These are phyloP conservation scores for Coregonus clupeaformis DNA, from an alignment of 2,113 vertebrate species.

Conservation along the genomic window DNA sequence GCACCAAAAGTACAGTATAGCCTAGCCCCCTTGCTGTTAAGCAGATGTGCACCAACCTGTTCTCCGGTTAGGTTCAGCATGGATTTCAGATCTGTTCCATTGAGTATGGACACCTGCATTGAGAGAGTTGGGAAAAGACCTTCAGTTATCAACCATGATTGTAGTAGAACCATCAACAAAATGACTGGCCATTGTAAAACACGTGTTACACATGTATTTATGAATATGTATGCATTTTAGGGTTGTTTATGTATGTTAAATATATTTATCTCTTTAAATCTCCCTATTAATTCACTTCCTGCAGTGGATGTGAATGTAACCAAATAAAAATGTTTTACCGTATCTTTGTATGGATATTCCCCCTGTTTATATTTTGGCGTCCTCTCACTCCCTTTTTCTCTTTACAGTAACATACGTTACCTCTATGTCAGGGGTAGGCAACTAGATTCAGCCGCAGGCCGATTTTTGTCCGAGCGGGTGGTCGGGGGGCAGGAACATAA, in stretches of 20 bases:
- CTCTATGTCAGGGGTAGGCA: too few relatives aligned
- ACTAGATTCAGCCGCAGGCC: too few relatives aligned
- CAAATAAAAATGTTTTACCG: too few relatives aligned
- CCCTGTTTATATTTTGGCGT: too few relatives aligned
- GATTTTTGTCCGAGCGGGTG: too few relatives aligned
- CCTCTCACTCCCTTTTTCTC: too few relatives aligned
- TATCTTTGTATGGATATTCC: too few relatives aligned
- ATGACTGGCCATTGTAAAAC: too few relatives aligned
- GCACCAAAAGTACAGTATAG: conserved; percentile 1
- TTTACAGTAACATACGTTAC: too few relatives aligned
- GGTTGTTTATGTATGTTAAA: not conserved
- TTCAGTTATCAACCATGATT: not conserved
- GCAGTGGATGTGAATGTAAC: too few relatives aligned
- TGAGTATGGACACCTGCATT: conserved; percentile 83
- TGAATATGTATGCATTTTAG: not conserved
- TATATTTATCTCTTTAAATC: not conserved
- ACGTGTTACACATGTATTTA: not conserved
- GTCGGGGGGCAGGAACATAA: too few relatives aligned
- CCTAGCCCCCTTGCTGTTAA: not conserved
- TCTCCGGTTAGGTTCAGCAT: conserved; percentile 87
- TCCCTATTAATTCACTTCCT: not conserved
- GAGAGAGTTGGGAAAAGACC: not conserved
- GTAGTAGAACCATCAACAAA: too few relatives aligned
- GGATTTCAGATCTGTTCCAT: conserved; percentile 77
- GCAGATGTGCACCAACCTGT: conserved; percentile 76